Evolutionary conservation across 2,797 vertebrate genomes (phyloP).

Genomic region (Chanos chanos): DNA sequence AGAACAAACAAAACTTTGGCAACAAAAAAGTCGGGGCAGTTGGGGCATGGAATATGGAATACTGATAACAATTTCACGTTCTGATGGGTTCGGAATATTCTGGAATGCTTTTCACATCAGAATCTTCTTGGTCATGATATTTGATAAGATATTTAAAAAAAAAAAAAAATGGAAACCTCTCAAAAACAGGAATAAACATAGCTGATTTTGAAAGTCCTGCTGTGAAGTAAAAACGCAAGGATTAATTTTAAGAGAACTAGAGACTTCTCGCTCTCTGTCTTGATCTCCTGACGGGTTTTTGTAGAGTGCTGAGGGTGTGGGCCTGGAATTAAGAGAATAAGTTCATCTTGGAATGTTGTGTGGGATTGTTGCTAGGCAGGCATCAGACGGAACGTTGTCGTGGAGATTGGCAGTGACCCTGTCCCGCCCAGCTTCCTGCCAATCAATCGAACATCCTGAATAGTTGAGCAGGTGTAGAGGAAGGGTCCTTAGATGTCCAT

Average conservation of each 20-base stretch:
- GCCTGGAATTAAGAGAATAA: constrained; percentile 54
- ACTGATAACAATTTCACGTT: constrained; percentile 53
- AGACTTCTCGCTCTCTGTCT: constrained; percentile 17
- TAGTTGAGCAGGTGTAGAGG: constrained; percentile 39
- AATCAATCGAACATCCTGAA: constrained; percentile 72
- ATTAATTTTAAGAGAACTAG: background rate
- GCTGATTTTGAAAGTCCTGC: constrained; percentile 47
- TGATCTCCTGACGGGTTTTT: constrained; percentile 9
- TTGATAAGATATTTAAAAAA: constrained; percentile 49
- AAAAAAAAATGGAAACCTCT: constrained; percentile 55
- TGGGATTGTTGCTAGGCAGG: constrained; percentile 66
- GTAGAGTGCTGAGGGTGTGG: constrained; percentile 50
- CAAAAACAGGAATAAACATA: constrained; percentile 56
- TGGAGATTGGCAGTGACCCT: constrained; percentile 70
- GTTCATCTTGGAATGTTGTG: constrained; percentile 82
- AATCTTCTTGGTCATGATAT: constrained; percentile 54
- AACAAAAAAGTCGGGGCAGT: constrained; percentile 44
- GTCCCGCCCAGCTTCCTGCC: constrained; percentile 65
- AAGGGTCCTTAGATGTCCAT: constrained; percentile 74
- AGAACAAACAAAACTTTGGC: constrained; percentile 67
- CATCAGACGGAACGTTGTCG: constrained; percentile 73
- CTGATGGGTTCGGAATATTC: constrained; percentile 39
- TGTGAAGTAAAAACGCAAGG: constrained; percentile 20
- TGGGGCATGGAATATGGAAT: constrained; percentile 44
- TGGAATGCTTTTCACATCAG: constrained; percentile 41